Evolutionary conservation across 2,797 vertebrate genomes (phyloP).

Genomic region (Rhinatrema bivittatum): DNA sequence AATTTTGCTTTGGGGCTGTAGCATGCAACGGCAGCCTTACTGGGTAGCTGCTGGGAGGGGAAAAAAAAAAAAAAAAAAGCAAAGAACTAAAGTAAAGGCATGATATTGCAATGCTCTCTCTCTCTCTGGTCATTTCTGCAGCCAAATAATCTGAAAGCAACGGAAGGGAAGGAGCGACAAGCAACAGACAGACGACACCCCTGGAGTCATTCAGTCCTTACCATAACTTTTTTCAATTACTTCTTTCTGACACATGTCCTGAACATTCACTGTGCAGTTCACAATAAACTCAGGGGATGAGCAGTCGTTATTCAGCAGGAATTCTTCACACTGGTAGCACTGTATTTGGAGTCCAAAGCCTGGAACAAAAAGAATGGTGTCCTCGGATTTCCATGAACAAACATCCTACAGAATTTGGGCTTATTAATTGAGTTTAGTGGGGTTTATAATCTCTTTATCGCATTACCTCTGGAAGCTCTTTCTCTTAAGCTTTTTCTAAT

Average conservation of each 20-base stretch:
- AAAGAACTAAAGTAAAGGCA: no score
- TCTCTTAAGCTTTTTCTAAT: no score
- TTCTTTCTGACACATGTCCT: constrained; percentile 97
- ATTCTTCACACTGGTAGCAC: constrained; percentile 97
- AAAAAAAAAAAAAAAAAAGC: no score
- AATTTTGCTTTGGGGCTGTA: no score
- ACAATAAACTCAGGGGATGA: constrained; percentile 89
- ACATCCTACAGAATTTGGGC: no score
- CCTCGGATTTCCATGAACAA: not conserved
- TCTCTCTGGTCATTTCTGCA: not conserved
- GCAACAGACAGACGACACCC: constrained; percentile 8
- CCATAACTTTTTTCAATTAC: constrained; percentile 89
- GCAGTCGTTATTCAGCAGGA: constrained; percentile 85
- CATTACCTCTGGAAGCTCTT: no score
- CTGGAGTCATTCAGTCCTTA: constrained; percentile 40
- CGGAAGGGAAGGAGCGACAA: constrained; percentile 6
- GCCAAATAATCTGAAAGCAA: constrained; percentile 29
- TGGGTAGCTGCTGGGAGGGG: no score
- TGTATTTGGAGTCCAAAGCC: constrained; percentile 86
- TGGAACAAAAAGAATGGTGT: constrained; percentile 30
- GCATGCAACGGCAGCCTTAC: no score
- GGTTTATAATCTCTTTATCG: no score
- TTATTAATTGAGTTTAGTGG: no score
- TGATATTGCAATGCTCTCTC: no score
- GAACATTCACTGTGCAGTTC: constrained; percentile 95